Base-by-base conservation (phyloP, 2,113 vertebrate species). In the Cyanoramphus novaezelandiae region DNA sequence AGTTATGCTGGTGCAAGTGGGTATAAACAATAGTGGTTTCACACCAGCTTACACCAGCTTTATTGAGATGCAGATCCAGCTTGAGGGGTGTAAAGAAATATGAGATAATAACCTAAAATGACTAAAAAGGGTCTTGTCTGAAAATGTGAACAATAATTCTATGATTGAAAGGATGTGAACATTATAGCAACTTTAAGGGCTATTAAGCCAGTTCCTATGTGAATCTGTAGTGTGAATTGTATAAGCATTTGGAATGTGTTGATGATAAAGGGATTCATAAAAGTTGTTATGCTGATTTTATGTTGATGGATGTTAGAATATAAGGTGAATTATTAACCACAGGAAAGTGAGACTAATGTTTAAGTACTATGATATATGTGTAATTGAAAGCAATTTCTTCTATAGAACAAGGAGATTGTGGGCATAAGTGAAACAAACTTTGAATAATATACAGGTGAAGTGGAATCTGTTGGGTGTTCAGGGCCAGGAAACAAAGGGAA, bases 251-350 rank as follows among this genome's bases (percentile, higher is more conserved):
- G 95, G 95, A 98, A 97, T 96, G 97, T 96, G 96, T 97, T 97
- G 97, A 97, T 98, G 97, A 98, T 97, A 98, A 98, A 98, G 86
- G 82, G 97, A 98, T 98, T 97, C 98, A 98, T 98, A 98, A 98
- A 98, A 97, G 95, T 97, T 98, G 96, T 98, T 98, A 98, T 97
- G 96, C 97, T 98, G 97, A 98, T 98, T 98, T 98, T 98, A 98
- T 98, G 97, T 97, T 98, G 98, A 98, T 98, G 82, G 96, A 98
- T 98, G 97, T 97, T 97, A 96, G 96, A 98, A 93, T 97, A 97
- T 98, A 98, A 95, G 97, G 96, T 98, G 96, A 98, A 95, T 98
- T 98, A 98, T 98, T 98, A 98, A 98, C 96, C 97, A 97, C 95
- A 97, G 72, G 94, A 97, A 98, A 98, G 97, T 97, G 98, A 98